phyloP scores from a whole-genome alignment of 1,140 invertebrate genomes.

The Neodiprion virginianus region DNA sequence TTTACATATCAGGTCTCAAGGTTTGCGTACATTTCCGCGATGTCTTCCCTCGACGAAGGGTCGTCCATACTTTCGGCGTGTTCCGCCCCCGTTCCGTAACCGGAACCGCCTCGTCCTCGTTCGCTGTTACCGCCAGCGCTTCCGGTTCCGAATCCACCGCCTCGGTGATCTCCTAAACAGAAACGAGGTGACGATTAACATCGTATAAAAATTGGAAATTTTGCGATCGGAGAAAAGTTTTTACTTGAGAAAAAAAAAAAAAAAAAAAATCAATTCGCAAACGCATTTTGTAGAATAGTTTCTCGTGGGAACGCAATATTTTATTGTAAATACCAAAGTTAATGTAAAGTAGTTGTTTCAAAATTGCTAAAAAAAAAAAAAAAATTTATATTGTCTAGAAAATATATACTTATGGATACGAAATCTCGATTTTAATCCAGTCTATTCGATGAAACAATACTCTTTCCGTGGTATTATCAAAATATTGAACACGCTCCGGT shows the following conservation, averaged over 20 bases:
- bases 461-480: no score
- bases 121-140: slow-evolving; percentile 52
- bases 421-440: no score
- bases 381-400: no score
- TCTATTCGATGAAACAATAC: no score
- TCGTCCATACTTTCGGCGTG: slow-evolving; percentile 57
- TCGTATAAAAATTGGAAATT: background rate
- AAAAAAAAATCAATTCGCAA: background rate
- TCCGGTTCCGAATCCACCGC: slow-evolving; percentile 43
- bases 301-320: no score
- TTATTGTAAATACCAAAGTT: no score
- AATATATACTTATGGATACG: no score
- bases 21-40: slow-evolving; percentile 56
- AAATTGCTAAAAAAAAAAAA: no score
- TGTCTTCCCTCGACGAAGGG: slow-evolving; percentile 58
- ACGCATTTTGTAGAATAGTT: no score
- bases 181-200: slow-evolving; percentile 16
- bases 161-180: slow-evolving; percentile 47
- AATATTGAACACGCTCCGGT: no score
- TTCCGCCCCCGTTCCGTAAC: slow-evolving; percentile 46
- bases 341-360: no score
- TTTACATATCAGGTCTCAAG: no score
- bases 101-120: slow-evolving; percentile 50
- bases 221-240: background rate
- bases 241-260: slow-evolving; percentile 7